phyloP scores from a whole-genome alignment of 2,113 vertebrate species.

The Thomomys bottae region DNA sequence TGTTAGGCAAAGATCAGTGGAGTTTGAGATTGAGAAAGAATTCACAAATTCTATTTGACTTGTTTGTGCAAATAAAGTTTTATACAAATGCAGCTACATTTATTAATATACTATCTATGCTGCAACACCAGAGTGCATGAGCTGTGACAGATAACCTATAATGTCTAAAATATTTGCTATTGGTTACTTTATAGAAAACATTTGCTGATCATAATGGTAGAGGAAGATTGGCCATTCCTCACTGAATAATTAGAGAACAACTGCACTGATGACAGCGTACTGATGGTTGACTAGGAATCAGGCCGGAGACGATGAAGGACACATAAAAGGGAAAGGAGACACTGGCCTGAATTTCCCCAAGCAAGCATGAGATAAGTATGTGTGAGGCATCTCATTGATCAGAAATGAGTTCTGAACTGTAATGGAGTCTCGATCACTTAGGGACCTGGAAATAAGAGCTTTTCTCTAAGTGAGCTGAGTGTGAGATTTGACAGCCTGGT shows the following conservation, averaged over 20 bases:
- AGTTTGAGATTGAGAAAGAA: neutral
- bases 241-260: neutral
- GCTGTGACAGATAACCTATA: neutral
- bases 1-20: neutral
- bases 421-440: neutral
- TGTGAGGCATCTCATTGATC: neutral
- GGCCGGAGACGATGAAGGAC: neutral
- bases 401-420: neutral
- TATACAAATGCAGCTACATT: neutral
- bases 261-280: neutral
- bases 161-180: conserved; percentile 14
- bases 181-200: neutral
- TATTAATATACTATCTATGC: neutral
- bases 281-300: neutral
- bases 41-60: neutral
- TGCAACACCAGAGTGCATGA: neutral
- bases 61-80: conserved; percentile 52
- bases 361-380: neutral
- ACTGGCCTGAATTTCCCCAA: neutral
- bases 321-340: neutral
- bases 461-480: neutral
- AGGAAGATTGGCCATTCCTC: neutral
- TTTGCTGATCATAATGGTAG: neutral
- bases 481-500: neutral
- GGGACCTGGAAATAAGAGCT: neutral